Conservation (phyloP, 2,888 invertebrate genomes). For the Amiota communis region DNA sequence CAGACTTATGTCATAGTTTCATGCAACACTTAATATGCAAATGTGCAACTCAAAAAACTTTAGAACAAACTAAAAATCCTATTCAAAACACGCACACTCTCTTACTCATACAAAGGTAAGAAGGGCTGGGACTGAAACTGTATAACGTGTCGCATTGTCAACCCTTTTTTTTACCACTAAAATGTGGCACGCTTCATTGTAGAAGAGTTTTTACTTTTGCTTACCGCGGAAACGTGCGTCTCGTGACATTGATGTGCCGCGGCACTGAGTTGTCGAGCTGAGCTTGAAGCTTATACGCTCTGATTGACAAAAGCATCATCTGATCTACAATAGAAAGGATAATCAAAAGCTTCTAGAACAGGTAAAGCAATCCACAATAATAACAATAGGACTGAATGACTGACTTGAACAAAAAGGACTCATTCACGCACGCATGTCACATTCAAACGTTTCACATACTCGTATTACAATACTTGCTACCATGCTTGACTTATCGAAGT, state of each 20-base stretch:
- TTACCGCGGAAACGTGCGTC: conserved; percentile 5
- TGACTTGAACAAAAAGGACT: background rate
- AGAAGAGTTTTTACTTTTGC: no score
- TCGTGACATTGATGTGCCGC: background rate
- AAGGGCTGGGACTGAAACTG: background rate
- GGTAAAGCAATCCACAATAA: no score
- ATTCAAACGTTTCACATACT: no score
- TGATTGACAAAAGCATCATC: conserved; percentile 13
- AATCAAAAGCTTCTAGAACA: background rate
- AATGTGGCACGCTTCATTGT: no score
- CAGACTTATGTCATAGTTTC: background rate
- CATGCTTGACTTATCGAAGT: background rate
- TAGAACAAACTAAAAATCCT: conserved; percentile 4
- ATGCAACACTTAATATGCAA: conserved; percentile 13
- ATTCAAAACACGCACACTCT: background rate
- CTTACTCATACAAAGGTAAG: no score
- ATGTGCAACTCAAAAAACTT: conserved; percentile 7
- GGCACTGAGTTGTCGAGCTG: no score
- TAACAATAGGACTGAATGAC: no score
- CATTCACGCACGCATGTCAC: conserved; percentile 6
- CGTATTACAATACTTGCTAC: background rate
- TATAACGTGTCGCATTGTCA: conserved; percentile 21
- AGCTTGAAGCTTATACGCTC: conserved; percentile 16
- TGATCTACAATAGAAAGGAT: background rate
- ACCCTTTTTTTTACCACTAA: no score